These are phyloP conservation scores for Eonycteris spelaea DNA, from an alignment of 2,113 vertebrate species.

Conservation along the genomic window DNA sequence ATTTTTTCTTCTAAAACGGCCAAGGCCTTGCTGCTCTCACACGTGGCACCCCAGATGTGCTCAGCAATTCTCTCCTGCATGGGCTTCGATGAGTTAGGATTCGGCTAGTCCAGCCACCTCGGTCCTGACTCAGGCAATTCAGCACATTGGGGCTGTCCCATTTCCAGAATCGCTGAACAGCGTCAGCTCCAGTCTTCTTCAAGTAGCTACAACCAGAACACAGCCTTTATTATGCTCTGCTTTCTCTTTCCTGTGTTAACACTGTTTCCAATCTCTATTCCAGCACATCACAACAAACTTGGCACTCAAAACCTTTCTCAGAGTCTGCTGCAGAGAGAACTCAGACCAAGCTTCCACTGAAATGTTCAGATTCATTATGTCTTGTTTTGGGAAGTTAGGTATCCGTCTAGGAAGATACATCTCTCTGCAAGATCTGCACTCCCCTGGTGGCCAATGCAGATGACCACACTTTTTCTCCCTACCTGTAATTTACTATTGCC, in stretches of 20 bases:
- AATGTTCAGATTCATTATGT: neutral
- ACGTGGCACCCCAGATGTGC: neutral
- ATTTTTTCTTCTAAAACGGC: too few relatives aligned
- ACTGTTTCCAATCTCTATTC: neutral
- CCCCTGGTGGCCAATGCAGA: neutral
- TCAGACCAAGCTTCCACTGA: neutral
- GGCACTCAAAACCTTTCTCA: neutral
- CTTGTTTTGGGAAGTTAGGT: neutral
- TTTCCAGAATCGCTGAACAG: neutral
- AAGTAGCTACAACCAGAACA: neutral
- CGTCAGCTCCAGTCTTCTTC: neutral
- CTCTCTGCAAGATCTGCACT: neutral
- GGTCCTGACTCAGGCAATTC: neutral
- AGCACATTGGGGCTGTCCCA: neutral
- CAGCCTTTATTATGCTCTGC: neutral
- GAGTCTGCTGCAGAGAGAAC: neutral
- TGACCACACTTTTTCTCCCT: neutral
- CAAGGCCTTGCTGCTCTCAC: too few relatives aligned
- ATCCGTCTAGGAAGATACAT: neutral
- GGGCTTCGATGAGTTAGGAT: too few relatives aligned
- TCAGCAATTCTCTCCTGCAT: neutral
- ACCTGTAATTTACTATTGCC: neutral
- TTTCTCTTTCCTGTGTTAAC: neutral
- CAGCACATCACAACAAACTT: neutral
- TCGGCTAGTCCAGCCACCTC: neutral